Evolutionary conservation across 2,888 invertebrate genomes (phyloP), one percentile per base, ranked within the genome.

Genomic region (Melanostoma mellinum): DNA sequence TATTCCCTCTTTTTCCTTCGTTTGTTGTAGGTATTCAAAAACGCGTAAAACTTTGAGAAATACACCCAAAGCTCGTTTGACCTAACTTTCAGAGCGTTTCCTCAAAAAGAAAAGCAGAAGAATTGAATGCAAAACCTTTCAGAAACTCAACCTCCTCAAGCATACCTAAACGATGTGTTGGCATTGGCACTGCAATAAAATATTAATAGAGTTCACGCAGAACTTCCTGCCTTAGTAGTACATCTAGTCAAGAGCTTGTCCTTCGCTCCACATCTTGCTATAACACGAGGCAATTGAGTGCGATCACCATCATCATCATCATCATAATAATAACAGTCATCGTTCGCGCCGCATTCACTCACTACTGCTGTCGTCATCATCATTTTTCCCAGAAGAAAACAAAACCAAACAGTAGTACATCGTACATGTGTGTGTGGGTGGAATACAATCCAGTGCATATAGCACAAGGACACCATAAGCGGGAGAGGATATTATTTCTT

Each of bases 271-370:
- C 50, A 40, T 53, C 36, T 33, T 38, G 4, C 50, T 36, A 79
- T 71, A 65, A 75, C 84, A 84, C 55, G 79, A 74, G 69, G 33
- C 84, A 84, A 84, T 84, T 79, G 84, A 79, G 79, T 84, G 74
- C 79, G 84, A 84, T 84, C 79, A 74, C 74, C 74, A 69, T 77
- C 78, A 58, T 71, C 78, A 76, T 50, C 55, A 65, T 80, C 69
- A 76, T 69, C 69, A 79, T 69, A 55, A 65, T 56, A 60, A 69
- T 84, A 69, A 79, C 74, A 63, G 60, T 79, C 78, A 82, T 61
- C 68, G 69, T 82, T 67, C 63, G 68, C 67, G 52, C 68, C 68
- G 35, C 46, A 68, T 67, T 73, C 44, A 55, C 20, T 76, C 60
- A 60, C 32, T 38, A 61, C 63, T 56, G 46, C 48, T 60, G 65